Conservation (phyloP, 2,888 invertebrate species). For the Nomada ferruginata region DNA sequence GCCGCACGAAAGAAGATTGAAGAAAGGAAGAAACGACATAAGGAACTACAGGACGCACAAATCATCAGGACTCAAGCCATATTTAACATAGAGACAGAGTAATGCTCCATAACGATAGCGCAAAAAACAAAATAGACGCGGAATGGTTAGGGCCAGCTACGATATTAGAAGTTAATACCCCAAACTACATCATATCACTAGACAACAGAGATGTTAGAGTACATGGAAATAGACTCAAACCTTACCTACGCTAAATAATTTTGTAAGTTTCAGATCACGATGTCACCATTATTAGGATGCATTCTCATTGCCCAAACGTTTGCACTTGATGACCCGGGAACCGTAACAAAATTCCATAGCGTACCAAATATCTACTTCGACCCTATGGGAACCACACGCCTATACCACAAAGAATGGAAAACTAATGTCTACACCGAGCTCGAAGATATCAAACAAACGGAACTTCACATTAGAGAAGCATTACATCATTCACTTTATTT, state of each 20-base stretch:
- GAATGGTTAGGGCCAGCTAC: not conserved
- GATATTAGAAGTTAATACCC: not conserved
- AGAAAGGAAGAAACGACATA: not conserved
- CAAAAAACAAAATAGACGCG: not conserved
- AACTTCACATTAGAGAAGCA: too few relatives aligned
- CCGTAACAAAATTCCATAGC: not conserved
- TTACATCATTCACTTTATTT: too few relatives aligned
- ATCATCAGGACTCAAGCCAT: conserved; percentile 2
- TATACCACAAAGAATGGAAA: too few relatives aligned
- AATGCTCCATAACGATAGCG: not conserved
- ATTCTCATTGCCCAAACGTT: too few relatives aligned
- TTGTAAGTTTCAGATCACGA: too few relatives aligned
- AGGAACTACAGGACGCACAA: not conserved
- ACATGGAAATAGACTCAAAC: conserved; percentile 2
- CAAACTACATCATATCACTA: not conserved
- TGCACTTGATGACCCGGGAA: too few relatives aligned
- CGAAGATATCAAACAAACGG: too few relatives aligned
- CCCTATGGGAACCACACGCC: too few relatives aligned
- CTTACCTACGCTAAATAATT: not conserved
- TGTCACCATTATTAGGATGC: too few relatives aligned
- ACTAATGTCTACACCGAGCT: too few relatives aligned
- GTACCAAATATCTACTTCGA: too few relatives aligned
- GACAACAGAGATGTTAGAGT: not conserved
- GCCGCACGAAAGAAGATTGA: not conserved
- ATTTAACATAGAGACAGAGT: not conserved